Evolutionary conservation across 2,888 invertebrate genomes (phyloP), one percentile per base, ranked within the genome.

Genomic region (Rapana venosa): DNA sequence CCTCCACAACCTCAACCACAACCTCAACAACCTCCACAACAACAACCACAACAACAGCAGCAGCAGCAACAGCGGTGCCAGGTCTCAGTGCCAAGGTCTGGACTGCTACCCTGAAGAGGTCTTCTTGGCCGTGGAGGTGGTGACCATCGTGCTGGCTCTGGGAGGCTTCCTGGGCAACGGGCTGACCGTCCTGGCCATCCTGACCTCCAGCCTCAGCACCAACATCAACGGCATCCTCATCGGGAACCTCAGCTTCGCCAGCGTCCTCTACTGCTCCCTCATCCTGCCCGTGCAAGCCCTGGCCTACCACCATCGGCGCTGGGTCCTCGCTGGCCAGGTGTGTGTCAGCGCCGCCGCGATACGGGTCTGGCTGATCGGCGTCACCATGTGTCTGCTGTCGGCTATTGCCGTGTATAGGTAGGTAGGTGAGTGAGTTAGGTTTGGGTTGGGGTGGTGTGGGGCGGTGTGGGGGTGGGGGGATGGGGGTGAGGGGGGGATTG

Each of bases 161-260:
- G 86, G 93, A 22, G 94, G 95, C 26, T 93, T 93, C 66, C 92
- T 93, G 15, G 94, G 94, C 35, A 94, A 94, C 91, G 91, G 93
- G 13, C 92, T 94, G 26, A 94, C 94, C 13, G 93, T 95, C 1
- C 89, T 94, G 13, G 94, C 94, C 22, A 94, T 95, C 61, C 61
- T 94, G 30, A 94, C 93, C 74, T 93, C 94, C 70, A 93, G 93
- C 79, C 92, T 95, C 1, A 92, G 93, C 15, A 93, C 91, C 86
- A 94, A 94, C 90, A 92, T 94, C 84, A 95, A 94, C 92, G 93
- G 94, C 90, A 94, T 95, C 77, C 91, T 95, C 26, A 94, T 95
- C 87, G 94, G 94, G 30, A 93, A 94, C 90, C 93, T 93, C 87
- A 94, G 95, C 87, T 91, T 93, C 85, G 94, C 94, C 32, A 93